These are phyloP conservation scores for Dioctria rufipes DNA, from an alignment of 2,888 invertebrate species.

Conservation along the genomic window DNA sequence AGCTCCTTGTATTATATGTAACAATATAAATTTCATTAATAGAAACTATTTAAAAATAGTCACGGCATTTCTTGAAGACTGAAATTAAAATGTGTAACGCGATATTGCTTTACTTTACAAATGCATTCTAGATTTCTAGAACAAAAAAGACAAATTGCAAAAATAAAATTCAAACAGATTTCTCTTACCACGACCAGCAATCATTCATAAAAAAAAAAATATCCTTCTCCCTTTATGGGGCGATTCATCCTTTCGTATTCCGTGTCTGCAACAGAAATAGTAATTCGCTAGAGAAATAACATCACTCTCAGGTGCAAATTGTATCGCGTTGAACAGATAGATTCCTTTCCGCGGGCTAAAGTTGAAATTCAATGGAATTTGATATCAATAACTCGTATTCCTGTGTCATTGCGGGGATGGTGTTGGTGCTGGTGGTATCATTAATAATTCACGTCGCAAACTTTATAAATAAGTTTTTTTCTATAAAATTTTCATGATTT, in stretches of 20 bases:
- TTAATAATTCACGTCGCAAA: conserved; percentile 30
- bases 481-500: neutral
- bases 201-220: neutral
- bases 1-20: no score
- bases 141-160: no score
- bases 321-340: neutral
- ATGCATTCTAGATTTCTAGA: no score
- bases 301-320: conserved; percentile 39
- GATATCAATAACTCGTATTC: conserved; percentile 2
- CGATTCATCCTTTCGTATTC: neutral
- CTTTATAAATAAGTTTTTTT: conserved; percentile 2
- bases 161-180: no score
- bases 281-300: neutral
- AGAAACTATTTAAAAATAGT: no score
- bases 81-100: no score
- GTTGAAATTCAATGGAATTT: conserved; percentile 14
- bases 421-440: neutral
- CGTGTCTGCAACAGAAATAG: conserved; percentile 8
- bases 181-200: no score
- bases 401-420: neutral
- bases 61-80: no score
- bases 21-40: no score
- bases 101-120: no score
- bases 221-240: neutral
- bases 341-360: neutral